phyloP scores from a whole-genome alignment of 2,888 invertebrate genomes.

The Oxytorus armatus region DNA sequence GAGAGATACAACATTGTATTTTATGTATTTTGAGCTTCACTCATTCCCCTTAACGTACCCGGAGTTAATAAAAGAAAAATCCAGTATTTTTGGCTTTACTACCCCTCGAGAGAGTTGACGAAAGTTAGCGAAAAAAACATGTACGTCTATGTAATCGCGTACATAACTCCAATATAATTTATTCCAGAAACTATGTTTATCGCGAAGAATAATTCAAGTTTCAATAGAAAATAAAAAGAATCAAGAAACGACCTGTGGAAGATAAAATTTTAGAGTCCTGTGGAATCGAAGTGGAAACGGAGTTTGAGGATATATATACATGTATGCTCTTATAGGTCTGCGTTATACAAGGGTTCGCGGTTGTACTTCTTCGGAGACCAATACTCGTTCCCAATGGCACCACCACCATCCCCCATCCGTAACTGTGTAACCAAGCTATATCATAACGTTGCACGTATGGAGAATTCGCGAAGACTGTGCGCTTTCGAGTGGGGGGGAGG shows the following conservation, averaged over 20 bases:
- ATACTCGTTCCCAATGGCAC: constrained; percentile 35
- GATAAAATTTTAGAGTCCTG: constrained; percentile 82
- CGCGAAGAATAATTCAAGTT: constrained; percentile 65
- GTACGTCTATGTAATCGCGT: not conserved
- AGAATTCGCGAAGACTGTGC: constrained; percentile 28
- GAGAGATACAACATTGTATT: constrained; percentile 36
- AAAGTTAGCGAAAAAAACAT: constrained; percentile 70
- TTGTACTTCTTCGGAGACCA: constrained; percentile 61
- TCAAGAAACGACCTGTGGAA: constrained; percentile 68
- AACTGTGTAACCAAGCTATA: constrained; percentile 41
- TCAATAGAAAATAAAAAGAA: constrained; percentile 56
- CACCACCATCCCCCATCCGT: constrained; percentile 51
- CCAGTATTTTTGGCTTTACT: constrained; percentile 62
- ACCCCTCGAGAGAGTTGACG: constrained; percentile 54
- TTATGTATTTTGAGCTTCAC: constrained; percentile 25
- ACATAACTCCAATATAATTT: constrained; percentile 25
- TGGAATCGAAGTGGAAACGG: constrained; percentile 68
- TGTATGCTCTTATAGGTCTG: constrained; percentile 4
- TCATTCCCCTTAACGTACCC: constrained; percentile 16
- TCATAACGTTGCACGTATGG: constrained; percentile 39
- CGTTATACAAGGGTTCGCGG: constrained; percentile 56
- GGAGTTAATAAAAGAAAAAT: constrained; percentile 41
- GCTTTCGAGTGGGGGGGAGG: constrained; percentile 48
- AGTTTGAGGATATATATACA: constrained; percentile 39
- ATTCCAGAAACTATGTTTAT: constrained; percentile 61